phyloP scores from a whole-genome alignment of 2,888 invertebrate genomes.

The Ormyrus rosae region DNA sequence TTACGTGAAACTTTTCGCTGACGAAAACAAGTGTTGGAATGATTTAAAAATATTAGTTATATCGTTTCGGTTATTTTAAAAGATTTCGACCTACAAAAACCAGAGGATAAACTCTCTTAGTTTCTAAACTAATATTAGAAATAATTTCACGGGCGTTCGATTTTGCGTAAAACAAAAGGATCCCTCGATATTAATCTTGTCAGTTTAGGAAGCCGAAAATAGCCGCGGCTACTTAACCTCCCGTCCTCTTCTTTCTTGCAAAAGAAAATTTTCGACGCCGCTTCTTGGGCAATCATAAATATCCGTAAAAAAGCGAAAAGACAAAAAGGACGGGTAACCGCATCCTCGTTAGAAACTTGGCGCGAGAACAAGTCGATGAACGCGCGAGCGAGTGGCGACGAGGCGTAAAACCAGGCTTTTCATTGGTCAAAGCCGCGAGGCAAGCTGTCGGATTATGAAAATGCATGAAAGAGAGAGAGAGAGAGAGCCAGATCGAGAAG shows the following conservation, averaged over 20 bases:
- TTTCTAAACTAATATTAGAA: too few species aligned
- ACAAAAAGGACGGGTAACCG: background rate
- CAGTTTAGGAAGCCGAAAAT: too few species aligned
- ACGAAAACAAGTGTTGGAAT: too few species aligned
- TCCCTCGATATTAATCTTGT: background rate
- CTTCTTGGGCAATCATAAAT: background rate
- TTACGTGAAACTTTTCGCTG: too few species aligned
- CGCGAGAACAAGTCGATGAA: constrained; percentile 3
- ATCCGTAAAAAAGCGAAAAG: background rate
- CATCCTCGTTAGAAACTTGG: background rate
- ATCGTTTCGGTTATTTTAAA: too few species aligned
- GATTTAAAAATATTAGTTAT: too few species aligned
- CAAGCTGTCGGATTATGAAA: constrained; percentile 71
- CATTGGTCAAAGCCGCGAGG: constrained; percentile 64
- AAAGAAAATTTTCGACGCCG: background rate
- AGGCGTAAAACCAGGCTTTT: constrained; percentile 65
- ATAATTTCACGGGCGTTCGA: too few species aligned
- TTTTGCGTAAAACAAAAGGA: background rate
- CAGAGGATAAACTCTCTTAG: too few species aligned
- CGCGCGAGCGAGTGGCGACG: background rate
- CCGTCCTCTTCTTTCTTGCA: background rate
- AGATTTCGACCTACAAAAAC: too few species aligned
- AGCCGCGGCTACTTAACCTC: background rate
- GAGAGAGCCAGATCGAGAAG: constrained; percentile 3
- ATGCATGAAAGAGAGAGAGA: constrained; percentile 61